A percentile compares a stretch with the other conserved stretches of the same genome.
phyloP scores from a whole-genome alignment of 2,888 invertebrate species.

The Branchipolynoe longqiensis region DNA sequence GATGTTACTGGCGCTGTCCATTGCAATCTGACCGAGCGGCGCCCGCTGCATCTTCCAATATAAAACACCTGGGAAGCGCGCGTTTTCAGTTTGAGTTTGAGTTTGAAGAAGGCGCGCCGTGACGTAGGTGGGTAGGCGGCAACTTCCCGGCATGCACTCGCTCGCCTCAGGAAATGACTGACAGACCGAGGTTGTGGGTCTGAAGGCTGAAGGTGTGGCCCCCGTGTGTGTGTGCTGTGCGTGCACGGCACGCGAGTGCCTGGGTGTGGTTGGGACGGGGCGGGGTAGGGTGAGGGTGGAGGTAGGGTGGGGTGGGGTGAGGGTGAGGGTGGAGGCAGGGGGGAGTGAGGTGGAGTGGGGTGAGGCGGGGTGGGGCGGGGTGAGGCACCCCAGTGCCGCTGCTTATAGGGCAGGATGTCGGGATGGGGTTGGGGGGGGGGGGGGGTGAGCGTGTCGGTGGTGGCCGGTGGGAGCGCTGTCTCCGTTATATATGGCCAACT shows the following conservation, averaged over 20 bases:
- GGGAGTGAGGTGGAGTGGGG: not conserved
- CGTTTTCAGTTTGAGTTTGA: not conserved
- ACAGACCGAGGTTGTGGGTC: not conserved
- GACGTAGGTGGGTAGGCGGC: conserved; percentile 14
- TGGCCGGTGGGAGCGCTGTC: not conserved
- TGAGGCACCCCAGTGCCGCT: not conserved
- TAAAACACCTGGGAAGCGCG: not conserved
- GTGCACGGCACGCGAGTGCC: too few species aligned
- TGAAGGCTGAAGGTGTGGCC: too few species aligned
- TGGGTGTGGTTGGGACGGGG: too few species aligned
- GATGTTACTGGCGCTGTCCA: not conserved
- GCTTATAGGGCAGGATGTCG: not conserved
- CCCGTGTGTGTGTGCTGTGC: too few species aligned
- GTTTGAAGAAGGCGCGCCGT: conserved; percentile 30
- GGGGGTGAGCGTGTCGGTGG: not conserved
- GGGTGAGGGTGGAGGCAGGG: not conserved
- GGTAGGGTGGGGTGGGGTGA: not conserved
- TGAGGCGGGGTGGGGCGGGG: not conserved
- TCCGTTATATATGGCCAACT: conserved; percentile 19
- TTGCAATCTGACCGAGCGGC: conserved; percentile 30
- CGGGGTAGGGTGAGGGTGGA: not conserved
- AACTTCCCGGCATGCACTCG: conserved; percentile 36
- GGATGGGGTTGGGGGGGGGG: not conserved
- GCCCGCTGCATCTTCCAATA: conserved; percentile 18
- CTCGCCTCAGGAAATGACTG: conserved; percentile 45